Conservation (phyloP, 2,113 vertebrate genomes). For the Tenebrosternarchus preto region DNA sequence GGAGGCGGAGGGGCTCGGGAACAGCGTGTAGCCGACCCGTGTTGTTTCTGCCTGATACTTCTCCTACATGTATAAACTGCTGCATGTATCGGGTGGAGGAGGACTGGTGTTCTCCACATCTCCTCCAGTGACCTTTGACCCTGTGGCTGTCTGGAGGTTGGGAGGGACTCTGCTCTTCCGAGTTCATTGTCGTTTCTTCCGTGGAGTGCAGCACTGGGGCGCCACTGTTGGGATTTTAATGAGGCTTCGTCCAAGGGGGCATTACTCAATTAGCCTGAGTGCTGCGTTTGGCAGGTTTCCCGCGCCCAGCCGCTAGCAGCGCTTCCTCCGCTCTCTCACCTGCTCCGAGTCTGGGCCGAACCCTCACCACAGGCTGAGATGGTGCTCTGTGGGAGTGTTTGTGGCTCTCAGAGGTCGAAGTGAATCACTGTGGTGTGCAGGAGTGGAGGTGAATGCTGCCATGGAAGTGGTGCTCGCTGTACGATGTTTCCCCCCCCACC, state of each 20-base stretch:
- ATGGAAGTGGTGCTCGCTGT: too few species aligned
- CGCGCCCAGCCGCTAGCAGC: slow-evolving; percentile 14
- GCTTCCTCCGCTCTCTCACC: not conserved
- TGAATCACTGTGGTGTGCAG: not conserved
- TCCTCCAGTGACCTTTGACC: slow-evolving; percentile 9
- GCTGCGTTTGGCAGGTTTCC: slow-evolving; percentile 65
- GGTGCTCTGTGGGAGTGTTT: not conserved
- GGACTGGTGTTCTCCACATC: not conserved
- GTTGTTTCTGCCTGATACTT: too few species aligned
- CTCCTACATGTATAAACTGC: too few species aligned
- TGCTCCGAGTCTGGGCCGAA: too few species aligned
- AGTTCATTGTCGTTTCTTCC: slow-evolving; percentile 40
- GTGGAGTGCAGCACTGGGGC: slow-evolving; percentile 56
- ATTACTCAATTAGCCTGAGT: slow-evolving; percentile 73
- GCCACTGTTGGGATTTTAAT: slow-evolving; percentile 66
- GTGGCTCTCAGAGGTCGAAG: not conserved
- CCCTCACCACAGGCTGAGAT: not conserved
- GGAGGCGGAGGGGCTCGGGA: not conserved
- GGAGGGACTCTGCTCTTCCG: too few species aligned
- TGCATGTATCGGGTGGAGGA: too few species aligned
- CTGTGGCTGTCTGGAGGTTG: not conserved
- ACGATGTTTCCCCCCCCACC: too few species aligned
- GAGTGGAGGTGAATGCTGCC: not conserved
- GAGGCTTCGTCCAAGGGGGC: slow-evolving; percentile 65
- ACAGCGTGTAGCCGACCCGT: not conserved